These are phyloP conservation scores for Germaria angustata DNA, from an alignment of 2,888 invertebrate genomes.

Conservation along the genomic window DNA sequence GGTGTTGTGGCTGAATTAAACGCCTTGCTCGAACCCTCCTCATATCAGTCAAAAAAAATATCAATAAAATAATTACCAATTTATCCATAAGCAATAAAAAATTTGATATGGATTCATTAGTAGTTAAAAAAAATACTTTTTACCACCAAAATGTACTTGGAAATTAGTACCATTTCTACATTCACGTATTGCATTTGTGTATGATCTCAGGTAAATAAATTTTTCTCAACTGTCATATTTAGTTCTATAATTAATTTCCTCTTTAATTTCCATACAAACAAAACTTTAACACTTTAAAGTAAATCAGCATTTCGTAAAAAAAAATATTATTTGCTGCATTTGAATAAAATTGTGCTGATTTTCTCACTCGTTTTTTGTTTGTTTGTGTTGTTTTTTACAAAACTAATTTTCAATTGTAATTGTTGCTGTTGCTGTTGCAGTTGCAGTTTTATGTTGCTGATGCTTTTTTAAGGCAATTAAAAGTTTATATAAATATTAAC, in stretches of 20 bases:
- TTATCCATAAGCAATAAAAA: no score
- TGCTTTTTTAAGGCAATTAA: conserved; percentile 49
- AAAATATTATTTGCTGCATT: not conserved
- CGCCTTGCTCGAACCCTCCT: no score
- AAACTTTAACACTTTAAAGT: conserved; percentile 1
- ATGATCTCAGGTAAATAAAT: no score
- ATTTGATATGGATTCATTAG: no score
- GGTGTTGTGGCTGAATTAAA: no score
- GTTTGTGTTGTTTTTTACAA: not conserved
- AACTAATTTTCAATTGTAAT: conserved; percentile 23
- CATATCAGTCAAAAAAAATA: no score
- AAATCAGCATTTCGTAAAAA: not conserved
- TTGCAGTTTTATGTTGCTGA: conserved; percentile 9
- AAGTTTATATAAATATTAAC: conserved; percentile 57
- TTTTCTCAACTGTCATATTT: not conserved
- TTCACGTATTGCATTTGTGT: no score
- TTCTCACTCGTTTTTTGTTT: not conserved
- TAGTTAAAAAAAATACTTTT: no score
- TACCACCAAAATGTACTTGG: no score
- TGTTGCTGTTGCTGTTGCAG: conserved; percentile 11
- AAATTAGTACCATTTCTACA: no score
- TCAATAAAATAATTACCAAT: no score
- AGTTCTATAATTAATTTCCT: not conserved
- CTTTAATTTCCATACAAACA: not conserved
- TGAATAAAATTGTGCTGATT: conserved; percentile 13